These are phyloP conservation scores for Pachyramphus minor DNA, from an alignment of 2,113 vertebrate genomes.

Conservation along the genomic window DNA sequence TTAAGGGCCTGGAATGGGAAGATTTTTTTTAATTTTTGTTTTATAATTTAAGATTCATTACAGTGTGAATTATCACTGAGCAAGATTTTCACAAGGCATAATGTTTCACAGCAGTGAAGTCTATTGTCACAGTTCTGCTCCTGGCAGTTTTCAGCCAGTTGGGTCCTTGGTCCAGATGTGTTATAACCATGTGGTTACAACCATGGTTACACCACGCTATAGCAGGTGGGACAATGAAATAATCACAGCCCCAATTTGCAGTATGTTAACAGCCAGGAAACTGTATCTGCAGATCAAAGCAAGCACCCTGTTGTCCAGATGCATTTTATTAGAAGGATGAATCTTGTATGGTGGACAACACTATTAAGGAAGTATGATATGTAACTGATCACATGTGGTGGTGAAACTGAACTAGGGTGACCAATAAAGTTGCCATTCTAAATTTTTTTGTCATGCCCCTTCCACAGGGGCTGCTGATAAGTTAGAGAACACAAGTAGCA, in stretches of 20 bases:
- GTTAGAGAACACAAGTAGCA: background rate
- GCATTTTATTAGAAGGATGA: background rate
- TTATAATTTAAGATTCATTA: background rate
- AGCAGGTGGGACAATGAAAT: background rate
- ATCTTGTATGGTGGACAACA: background rate
- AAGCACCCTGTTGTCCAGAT: background rate
- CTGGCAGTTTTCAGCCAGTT: background rate
- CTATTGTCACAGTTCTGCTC: background rate
- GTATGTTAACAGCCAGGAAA: background rate
- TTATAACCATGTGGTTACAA: background rate
- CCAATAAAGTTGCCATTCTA: background rate
- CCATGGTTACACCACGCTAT: background rate
- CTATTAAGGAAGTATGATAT: background rate
- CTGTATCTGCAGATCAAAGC: background rate
- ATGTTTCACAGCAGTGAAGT: background rate
- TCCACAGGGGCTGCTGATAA: background rate
- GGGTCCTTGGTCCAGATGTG: background rate
- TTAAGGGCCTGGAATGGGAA: background rate
- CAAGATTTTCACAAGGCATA: background rate
- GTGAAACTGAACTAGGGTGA: background rate
- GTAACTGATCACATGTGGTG: accelerated
- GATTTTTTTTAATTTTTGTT: background rate
- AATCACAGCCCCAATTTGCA: background rate
- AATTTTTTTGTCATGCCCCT: background rate
- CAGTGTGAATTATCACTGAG: background rate